Percentiles rank a stretch among this genome's conserved stretches.
Evolutionary conservation across 2,113 vertebrate species (phyloP).

Genomic region (Hippocampus mohnikei): DNA sequence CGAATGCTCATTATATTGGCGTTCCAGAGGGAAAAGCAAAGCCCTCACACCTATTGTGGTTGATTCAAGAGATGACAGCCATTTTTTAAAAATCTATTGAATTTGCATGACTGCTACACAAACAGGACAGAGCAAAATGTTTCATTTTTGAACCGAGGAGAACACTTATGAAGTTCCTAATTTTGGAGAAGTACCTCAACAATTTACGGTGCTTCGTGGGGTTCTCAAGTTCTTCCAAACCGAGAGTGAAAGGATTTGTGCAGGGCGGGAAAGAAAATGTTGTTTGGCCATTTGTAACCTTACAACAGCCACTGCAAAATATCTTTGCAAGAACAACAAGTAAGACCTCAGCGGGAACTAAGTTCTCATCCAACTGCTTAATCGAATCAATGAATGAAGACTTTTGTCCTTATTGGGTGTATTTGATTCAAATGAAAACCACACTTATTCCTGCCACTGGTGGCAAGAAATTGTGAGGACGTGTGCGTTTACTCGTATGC

Average conservation of each 20-base stretch:
- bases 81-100: too few relatives aligned
- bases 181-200: too few relatives aligned
- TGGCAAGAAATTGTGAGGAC: background rate
- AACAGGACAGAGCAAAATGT: background rate
- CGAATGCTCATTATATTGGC: background rate
- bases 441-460: background rate
- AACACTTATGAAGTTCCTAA: too few relatives aligned
- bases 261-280: background rate
- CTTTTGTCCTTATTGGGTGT: background rate
- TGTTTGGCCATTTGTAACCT: background rate
- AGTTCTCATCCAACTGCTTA: background rate
- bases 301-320: too few relatives aligned
- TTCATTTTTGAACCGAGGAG: too few relatives aligned
- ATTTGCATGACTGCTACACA: background rate
- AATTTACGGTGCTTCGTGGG: background rate
- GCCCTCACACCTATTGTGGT: background rate
- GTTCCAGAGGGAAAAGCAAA: background rate
- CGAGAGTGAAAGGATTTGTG: background rate
- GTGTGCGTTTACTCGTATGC: constrained; percentile 1
- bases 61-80: background rate
- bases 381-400: background rate
- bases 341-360: background rate
- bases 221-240: background rate
- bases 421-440: background rate
- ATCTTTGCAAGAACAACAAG: background rate